phyloP scores from a whole-genome alignment of 2,888 invertebrate species.

The Andrena chrysosceles region DNA sequence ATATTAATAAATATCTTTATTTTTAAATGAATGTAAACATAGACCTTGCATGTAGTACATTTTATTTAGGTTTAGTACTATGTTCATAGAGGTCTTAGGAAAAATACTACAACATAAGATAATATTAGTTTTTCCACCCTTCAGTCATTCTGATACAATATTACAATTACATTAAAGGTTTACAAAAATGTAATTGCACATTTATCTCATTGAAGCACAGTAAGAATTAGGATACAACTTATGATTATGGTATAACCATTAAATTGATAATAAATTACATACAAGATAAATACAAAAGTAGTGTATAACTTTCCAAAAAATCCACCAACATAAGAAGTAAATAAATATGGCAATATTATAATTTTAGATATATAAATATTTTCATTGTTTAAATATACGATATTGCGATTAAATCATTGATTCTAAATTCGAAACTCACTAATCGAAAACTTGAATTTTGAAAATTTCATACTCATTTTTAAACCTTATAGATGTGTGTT shows the following conservation, averaged over 20 bases:
- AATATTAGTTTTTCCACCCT: conserved; percentile 50
- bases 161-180: conserved; percentile 17
- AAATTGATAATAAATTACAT: conserved; percentile 1
- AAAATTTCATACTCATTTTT: not conserved
- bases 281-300: conserved; percentile 8
- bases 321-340: not conserved
- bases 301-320: not conserved
- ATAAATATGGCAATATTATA: not conserved
- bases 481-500: conserved; percentile 7
- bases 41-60: conserved; percentile 1
- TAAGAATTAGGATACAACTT: conserved; percentile 12
- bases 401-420: not conserved
- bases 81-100: conserved; percentile 28
- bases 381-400: not conserved
- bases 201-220: conserved; percentile 4
- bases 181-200: conserved; percentile 38
- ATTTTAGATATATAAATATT: not conserved
- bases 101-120: conserved; percentile 30
- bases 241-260: conserved; percentile 5
- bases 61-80: conserved; percentile 36
- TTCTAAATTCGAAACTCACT: not conserved
- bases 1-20: not conserved
- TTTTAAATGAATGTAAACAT: not conserved
- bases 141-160: conserved; percentile 26
- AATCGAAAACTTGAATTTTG: conserved; percentile 4